Percentiles rank a stretch among this genome's conserved stretches.
Evolutionary conservation across 2,113 vertebrate species (phyloP).

Genomic region (Talpa occidentalis): DNA sequence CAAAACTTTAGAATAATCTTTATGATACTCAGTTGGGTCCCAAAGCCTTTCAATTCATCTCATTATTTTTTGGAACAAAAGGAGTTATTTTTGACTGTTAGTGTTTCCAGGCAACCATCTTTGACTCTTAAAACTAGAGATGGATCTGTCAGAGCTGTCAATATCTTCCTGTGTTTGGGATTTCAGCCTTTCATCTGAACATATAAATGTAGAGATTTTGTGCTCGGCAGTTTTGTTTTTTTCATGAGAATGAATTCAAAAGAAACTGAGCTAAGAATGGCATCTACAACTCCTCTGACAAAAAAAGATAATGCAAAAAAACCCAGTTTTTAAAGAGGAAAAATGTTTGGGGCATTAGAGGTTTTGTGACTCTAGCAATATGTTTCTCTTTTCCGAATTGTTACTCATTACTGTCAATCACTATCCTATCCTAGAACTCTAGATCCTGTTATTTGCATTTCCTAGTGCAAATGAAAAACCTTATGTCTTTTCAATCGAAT

Average conservation of each 20-base stretch:
- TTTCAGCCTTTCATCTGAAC: constrained; percentile 66
- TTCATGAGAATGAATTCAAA: constrained; percentile 45
- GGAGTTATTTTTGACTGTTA: constrained; percentile 72
- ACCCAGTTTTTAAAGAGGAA: constrained; percentile 41
- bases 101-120: constrained; percentile 58
- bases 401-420: constrained; percentile 68
- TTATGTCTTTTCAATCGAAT: background rate
- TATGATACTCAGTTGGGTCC: constrained; percentile 21
- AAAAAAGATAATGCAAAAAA: background rate
- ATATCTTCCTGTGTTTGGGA: constrained; percentile 43
- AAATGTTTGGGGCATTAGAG: constrained; percentile 49
- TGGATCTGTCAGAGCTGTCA: constrained; percentile 65
- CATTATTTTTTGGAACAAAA: constrained; percentile 65
- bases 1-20: constrained; percentile 60
- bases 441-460: background rate
- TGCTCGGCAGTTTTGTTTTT: constrained; percentile 52
- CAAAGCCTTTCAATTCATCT: constrained; percentile 60
- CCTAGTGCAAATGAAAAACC: background rate
- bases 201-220: constrained; percentile 43
- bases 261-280: constrained; percentile 58
- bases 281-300: constrained; percentile 24
- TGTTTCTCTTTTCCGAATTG: constrained; percentile 53
- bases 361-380: constrained; percentile 50
- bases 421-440: background rate
- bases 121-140: constrained; percentile 54